These are phyloP conservation scores for Cremastinae sp. DNA, from an alignment of 2,888 invertebrate species.

Conservation along the genomic window DNA sequence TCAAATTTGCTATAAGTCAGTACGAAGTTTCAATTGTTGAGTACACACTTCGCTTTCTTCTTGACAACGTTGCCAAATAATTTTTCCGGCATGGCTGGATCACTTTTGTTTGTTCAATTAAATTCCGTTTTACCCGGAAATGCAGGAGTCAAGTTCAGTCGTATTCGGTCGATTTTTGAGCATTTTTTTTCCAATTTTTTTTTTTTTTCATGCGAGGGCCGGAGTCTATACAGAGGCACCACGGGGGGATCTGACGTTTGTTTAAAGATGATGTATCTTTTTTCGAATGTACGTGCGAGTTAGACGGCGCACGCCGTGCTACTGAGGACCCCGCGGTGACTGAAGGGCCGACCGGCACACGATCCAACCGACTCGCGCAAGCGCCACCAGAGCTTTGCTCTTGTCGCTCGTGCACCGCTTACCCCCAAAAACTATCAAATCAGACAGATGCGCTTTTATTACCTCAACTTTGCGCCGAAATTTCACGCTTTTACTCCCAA, in stretches of 20 bases:
- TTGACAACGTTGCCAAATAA: background rate
- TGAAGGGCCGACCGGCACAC: slow-evolving; percentile 70
- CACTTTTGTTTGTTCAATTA: background rate
- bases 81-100: background rate
- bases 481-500: background rate
- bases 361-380: slow-evolving; percentile 65
- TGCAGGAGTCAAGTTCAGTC: too few species aligned
- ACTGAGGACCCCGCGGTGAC: slow-evolving; percentile 73
- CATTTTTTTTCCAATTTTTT: too few species aligned
- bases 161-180: too few species aligned
- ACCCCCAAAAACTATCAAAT: slow-evolving; percentile 2
- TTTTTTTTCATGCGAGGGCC: too few species aligned
- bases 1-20: background rate
- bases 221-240: too few species aligned
- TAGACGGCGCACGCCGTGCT: slow-evolving; percentile 79
- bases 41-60: background rate
- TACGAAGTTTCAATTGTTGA: background rate
- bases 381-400: slow-evolving; percentile 63
- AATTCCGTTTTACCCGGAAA: slow-evolving; percentile 9
- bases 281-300: slow-evolving; percentile 74
- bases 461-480: background rate
- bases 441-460: slow-evolving; percentile 13
- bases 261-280: slow-evolving; percentile 22
- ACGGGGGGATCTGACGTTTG: slow-evolving; percentile 9
- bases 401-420: slow-evolving; percentile 19